Evolutionary conservation across 2,797 vertebrate species (phyloP), one percentile per base, ranked within the genome.

Genomic region (Peromyscus nudipes): DNA sequence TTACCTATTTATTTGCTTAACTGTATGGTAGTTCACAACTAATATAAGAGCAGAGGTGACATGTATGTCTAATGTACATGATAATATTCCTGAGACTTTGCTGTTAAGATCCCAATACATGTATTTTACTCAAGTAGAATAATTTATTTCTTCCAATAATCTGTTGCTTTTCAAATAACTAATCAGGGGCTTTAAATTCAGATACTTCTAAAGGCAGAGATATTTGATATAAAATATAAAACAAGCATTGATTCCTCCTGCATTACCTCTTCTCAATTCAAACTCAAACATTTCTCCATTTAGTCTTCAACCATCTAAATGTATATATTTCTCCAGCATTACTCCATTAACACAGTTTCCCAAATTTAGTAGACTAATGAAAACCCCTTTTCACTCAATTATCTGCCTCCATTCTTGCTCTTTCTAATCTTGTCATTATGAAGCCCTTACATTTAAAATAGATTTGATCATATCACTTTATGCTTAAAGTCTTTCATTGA

Each of bases 101-200:
- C 12, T 46, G 4, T 79, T 31, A 93, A 31, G n/a, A 93, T 49
- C 71, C 81, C 34, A 86, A 37, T 92, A 81, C 83, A 55, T 91
- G 14, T 27, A 82, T 81, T 91, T 92, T 79, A 23, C 69, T 79
- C 55, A 43, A 84, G 69, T 76, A 17, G 21, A 79, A 88, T 93
- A 40, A 83, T 43, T 83, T 76, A 13, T 87, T 34, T 91, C n/a
- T 73, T 97, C 89, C 34, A 89, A 40, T 77, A 84, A 92, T 37
- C 7, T 49, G 4, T 40, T 82, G 4, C 6, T 82, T 31, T 82
- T 89, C 69, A 86, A 93, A 71, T 46, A 71, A 73, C 11, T 64
- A n/a, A 29, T 85, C 67, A 65, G 49, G n/a, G 8, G 6, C 4
- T 89, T 93, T 86, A 34, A 43, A 34, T 86, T 82, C 40, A 67